phyloP scores from a whole-genome alignment of 2,113 vertebrate species.

The Cephalopterus ornatus region DNA sequence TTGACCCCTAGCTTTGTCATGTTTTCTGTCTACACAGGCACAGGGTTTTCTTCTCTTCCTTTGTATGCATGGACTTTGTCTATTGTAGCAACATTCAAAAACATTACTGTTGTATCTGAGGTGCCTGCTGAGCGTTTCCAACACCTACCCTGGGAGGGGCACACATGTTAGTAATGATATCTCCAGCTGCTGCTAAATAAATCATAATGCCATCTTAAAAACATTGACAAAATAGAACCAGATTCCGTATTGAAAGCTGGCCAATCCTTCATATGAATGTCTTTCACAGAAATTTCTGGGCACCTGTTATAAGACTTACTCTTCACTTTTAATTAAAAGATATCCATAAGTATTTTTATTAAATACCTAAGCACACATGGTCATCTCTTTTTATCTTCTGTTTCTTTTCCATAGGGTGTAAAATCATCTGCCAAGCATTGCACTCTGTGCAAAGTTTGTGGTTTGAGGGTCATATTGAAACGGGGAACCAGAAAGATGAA shows the following conservation, averaged over 20 bases:
- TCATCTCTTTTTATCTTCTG: conserved; percentile 13
- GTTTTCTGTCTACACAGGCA: neutral
- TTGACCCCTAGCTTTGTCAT: neutral
- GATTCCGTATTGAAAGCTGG: conserved; percentile 46
- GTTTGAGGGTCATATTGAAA: neutral
- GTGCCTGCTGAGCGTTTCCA: conserved; percentile 15
- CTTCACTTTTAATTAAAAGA: conserved; percentile 48
- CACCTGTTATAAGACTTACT: conserved; percentile 51
- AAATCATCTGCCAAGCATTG: neutral
- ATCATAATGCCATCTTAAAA: conserved; percentile 63
- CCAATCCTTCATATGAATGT: conserved; percentile 43
- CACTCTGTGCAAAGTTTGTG: neutral
- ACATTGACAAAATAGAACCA: conserved; percentile 57
- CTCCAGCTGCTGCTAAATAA: conserved; percentile 59
- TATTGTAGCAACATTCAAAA: neutral
- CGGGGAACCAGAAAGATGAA: neutral
- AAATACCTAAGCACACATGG: neutral
- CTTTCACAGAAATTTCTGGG: conserved; percentile 42
- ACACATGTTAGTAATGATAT: conserved; percentile 51
- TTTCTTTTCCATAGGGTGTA: neutral
- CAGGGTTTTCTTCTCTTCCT: neutral
- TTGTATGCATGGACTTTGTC: neutral
- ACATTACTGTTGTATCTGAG: conserved; percentile 1
- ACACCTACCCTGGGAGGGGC: conserved; percentile 13
- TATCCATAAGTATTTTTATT: conserved; percentile 23